Evolutionary conservation across 2,797 vertebrate species (phyloP).

Genomic region (Furcifer pardalis): DNA sequence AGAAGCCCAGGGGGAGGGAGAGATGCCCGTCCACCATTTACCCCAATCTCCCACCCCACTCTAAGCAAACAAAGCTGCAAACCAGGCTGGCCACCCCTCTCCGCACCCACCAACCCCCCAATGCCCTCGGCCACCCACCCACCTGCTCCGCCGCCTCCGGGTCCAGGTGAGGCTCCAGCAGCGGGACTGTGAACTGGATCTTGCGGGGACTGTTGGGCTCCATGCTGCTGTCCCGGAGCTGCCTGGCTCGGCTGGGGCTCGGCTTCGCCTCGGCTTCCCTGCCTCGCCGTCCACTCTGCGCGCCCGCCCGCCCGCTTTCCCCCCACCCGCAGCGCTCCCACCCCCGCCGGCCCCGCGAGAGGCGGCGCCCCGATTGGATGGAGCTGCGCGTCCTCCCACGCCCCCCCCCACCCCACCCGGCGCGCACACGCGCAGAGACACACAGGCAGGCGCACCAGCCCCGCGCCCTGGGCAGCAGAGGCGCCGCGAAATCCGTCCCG

Average conservation of each 20-base stretch:
- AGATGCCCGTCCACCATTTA: too few species aligned
- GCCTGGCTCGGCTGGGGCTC: background rate
- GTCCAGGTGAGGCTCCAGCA: slow-evolving; percentile 91
- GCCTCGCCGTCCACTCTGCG: background rate
- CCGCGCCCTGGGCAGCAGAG: background rate
- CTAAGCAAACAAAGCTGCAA: background rate
- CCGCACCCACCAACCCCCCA: slow-evolving; percentile 82
- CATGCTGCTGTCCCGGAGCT: slow-evolving; percentile 70
- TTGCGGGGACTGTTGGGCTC: slow-evolving; percentile 90
- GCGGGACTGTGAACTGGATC: slow-evolving; percentile 91
- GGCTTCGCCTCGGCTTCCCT: background rate
- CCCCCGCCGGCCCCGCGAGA: slow-evolving; percentile 1
- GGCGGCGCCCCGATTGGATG: slow-evolving; percentile 22
- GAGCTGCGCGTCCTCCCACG: slow-evolving; percentile 29
- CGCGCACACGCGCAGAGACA: background rate
- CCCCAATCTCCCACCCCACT: too few species aligned
- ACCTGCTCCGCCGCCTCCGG: slow-evolving; percentile 93
- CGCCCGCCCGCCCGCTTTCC: background rate
- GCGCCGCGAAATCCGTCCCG: background rate
- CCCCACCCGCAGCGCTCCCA: background rate
- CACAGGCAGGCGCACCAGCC: background rate
- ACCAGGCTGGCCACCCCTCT: too few species aligned
- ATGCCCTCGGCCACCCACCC: slow-evolving; percentile 25
- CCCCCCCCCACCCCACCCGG: background rate
- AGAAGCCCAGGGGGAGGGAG: too few species aligned